Evolutionary conservation across 2,113 vertebrate species (phyloP).

Genomic region (Melanerpes formicivorus): DNA sequence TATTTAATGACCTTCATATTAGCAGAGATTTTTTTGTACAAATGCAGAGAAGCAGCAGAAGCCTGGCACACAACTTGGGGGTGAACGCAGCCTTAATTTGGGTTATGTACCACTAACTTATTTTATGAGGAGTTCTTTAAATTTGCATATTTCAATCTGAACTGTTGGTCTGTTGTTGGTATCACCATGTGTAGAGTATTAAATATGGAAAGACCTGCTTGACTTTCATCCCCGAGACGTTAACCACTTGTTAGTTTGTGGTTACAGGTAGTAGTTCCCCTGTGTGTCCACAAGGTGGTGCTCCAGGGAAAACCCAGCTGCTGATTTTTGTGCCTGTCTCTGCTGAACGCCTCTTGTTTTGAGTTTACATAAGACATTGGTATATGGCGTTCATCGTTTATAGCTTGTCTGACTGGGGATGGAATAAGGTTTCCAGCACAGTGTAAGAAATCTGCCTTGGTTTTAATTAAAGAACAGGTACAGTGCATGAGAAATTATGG

Average conservation of each 20-base stretch:
- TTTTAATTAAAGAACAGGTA: background rate
- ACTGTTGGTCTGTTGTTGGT: background rate
- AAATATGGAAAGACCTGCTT: background rate
- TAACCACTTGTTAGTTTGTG: background rate
- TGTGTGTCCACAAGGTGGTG: slow-evolving; percentile 58
- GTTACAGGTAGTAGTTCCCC: background rate
- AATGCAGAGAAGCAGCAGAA: too few species aligned
- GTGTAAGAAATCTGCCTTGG: background rate
- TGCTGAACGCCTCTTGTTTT: background rate
- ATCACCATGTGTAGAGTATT: background rate
- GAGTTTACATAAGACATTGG: background rate
- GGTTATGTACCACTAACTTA: background rate
- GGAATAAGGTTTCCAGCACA: background rate
- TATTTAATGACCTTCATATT: too few species aligned
- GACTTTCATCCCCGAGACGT: background rate
- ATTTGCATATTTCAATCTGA: background rate
- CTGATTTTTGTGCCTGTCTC: background rate
- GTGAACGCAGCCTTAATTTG: background rate
- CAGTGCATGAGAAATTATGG: background rate
- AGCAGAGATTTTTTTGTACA: too few species aligned
- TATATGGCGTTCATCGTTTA: background rate
- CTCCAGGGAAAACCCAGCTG: slow-evolving; percentile 29
- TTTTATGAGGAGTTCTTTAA: background rate
- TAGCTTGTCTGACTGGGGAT: background rate
- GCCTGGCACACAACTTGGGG: too few species aligned